Evolutionary conservation across 2,113 vertebrate species (phyloP), one percentile per base, ranked within the genome.

Genomic region (Globicephala melas): DNA sequence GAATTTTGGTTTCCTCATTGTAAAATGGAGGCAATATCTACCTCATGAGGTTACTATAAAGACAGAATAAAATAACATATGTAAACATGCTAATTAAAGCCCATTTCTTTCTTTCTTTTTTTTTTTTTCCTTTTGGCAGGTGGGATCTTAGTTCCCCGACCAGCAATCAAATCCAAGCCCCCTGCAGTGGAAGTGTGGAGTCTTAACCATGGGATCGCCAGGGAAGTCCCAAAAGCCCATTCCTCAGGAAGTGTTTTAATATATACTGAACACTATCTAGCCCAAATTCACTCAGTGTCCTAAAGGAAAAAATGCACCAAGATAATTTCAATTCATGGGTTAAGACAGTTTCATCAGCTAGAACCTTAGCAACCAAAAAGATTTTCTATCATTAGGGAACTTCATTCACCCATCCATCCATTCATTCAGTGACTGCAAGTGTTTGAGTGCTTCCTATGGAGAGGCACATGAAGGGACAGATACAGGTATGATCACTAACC

Each of bases 241-340:
- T 96, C 89, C 80, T 94, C 83, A 68, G 31, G n/a, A 95, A 79
- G 38, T 73, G 17, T 23, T 77, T 71, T 88, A 91, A 63, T 81
- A 82, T 36, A 82, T 36, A 12, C 4, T n/a, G 15, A 62, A 65
- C 65, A 67, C 25, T 88, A 68, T 31, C 76, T 95, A 89, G 15
- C 21, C 14, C 31, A 83, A 94, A 94, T 71, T 92, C 38, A 94
- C 70, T 41, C 38, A 33, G 53, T 60, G 47, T 65, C n/a, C 36
- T 81, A 91, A 95, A 91, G 31, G 25, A 89, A 77, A 50, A 93
- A 89, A 88, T 33, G 41, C 15, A 58, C 55, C 55, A 58, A 58
- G 20, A 2, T 20, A 87, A 47, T 96, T 81, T 70, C 31, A 95
- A 89, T 55, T 55, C 47, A 7, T 53, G 60, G 85, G 33, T 82